Conservation (phyloP, 2,113 vertebrate species). For the rabbit (Oryctolagus cuniculus) region mOryCun1.1 NC_091435.1:163730501-163731000, state of each 20-base stretch:
- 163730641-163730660: background rate
- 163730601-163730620: background rate
- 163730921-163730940: rapidly evolving
- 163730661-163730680: background rate
- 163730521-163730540: background rate
- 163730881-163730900: background rate
- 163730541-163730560: background rate
- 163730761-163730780: background rate
- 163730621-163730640: background rate
- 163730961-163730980: background rate
- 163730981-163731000: background rate
- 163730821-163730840: background rate
- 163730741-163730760: background rate
- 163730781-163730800: background rate
- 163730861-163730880: background rate
- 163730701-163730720: background rate
- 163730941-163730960: background rate
- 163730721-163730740: background rate
- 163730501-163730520: background rate
- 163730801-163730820: background rate
- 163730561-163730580: background rate
- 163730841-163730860: background rate
- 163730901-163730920: background rate
- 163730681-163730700: background rate
- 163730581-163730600: background rate